Conservation (phyloP, 2,888 invertebrate species). For the Euplagia quadripunctaria region DNA sequence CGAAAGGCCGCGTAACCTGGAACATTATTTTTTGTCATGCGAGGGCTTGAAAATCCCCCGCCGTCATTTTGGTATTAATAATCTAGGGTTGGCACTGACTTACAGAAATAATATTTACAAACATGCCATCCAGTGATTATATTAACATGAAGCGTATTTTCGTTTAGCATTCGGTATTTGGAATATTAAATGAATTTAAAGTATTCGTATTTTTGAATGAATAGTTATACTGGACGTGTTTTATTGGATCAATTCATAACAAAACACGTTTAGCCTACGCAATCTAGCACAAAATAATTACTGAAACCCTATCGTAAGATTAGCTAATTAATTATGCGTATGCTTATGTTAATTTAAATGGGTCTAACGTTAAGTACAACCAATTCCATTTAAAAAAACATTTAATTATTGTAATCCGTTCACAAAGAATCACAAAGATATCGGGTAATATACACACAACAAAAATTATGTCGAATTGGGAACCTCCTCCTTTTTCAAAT, state of each 20-base stretch:
- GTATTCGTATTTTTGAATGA: neutral
- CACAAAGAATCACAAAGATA: too few species aligned
- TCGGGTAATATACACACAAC: too few species aligned
- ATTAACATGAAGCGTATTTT: neutral
- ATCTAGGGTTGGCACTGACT: constrained; percentile 14
- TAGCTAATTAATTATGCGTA: too few species aligned
- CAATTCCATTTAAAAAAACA: too few species aligned
- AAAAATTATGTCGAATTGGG: too few species aligned
- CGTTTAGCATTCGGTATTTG: neutral
- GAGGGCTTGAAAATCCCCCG: constrained; percentile 29
- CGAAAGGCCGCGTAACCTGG: constrained; percentile 25
- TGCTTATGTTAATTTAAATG: too few species aligned
- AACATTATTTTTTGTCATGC: constrained; percentile 44
- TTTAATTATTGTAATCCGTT: too few species aligned
- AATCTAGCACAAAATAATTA: neutral
- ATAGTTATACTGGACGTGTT: neutral
- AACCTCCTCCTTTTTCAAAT: too few species aligned
- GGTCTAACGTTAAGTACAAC: too few species aligned
- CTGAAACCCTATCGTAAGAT: too few species aligned
- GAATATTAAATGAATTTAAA: neutral
- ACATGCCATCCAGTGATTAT: neutral
- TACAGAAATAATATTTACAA: neutral
- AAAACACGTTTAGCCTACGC: neutral
- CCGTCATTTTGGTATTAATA: constrained; percentile 35
- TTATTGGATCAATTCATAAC: neutral